Evolutionary conservation across 2,797 vertebrate species (phyloP).

Genomic region (Pogoniulus pusillus): DNA sequence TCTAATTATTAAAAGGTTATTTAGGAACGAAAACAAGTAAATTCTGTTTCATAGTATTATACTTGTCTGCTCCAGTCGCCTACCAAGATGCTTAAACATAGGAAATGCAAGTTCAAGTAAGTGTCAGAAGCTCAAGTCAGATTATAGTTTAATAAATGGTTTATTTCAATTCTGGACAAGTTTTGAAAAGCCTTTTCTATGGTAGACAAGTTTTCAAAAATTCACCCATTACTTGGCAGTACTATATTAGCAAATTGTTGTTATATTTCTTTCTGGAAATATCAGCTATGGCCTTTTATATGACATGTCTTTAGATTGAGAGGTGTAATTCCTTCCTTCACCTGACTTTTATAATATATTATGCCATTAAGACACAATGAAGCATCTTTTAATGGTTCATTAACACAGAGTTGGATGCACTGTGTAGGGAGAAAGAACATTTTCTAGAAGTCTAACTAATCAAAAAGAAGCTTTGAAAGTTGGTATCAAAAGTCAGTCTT

Average conservation of each 20-base stretch:
- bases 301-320: constrained; percentile 21
- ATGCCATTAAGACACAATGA: constrained; percentile 51
- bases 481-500: neutral
- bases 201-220: neutral
- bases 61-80: neutral
- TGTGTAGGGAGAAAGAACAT: neutral
- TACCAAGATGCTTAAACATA: neutral
- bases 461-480: constrained; percentile 22
- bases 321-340: constrained; percentile 35
- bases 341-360: constrained; percentile 43
- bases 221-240: neutral
- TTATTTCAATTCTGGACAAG: neutral
- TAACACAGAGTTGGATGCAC: constrained; percentile 11
- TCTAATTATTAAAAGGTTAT: neutral
- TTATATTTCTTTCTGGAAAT: constrained; percentile 5
- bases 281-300: neutral
- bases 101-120: neutral
- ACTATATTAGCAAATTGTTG: neutral
- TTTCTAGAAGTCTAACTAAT: neutral
- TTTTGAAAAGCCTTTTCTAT: neutral
- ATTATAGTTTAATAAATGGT: neutral
- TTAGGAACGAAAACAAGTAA: neutral
- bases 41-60: neutral
- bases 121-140: neutral
- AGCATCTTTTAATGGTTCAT: constrained; percentile 55